Conservation (phyloP, 1,140 invertebrate genomes). For the Drosophila bipectinata region DNA sequence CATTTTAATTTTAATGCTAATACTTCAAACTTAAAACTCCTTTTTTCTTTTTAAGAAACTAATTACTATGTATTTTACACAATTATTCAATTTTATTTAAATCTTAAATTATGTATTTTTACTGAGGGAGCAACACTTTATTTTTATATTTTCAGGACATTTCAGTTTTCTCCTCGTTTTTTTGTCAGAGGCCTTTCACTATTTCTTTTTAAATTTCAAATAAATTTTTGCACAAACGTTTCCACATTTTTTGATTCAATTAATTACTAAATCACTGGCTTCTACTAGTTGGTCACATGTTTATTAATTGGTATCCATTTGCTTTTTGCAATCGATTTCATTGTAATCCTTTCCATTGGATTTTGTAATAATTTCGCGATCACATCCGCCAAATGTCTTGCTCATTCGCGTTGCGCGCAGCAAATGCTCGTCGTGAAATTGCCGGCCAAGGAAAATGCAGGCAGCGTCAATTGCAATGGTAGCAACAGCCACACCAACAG, state of each 20-base stretch:
- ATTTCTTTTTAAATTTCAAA: constrained; percentile 5
- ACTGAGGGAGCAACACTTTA: no score
- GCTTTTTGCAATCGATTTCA: constrained; percentile 26
- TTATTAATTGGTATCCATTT: constrained; percentile 46
- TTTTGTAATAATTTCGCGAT: constrained; percentile 19
- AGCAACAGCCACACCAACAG: not conserved
- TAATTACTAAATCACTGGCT: constrained; percentile 7
- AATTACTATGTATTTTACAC: no score
- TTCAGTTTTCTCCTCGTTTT: constrained; percentile 8
- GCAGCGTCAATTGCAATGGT: constrained; percentile 19
- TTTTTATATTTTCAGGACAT: not conserved
- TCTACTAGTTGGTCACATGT: constrained; percentile 12
- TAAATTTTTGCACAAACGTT: constrained; percentile 25
- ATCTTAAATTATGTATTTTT: not conserved
- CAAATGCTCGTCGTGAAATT: constrained; percentile 59
- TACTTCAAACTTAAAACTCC: not conserved
- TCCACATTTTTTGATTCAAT: constrained; percentile 13
- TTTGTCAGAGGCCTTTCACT: constrained; percentile 19
- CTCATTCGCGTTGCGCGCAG: constrained; percentile 46
- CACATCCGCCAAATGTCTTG: constrained; percentile 56
- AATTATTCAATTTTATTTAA: not conserved
- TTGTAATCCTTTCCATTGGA: constrained; percentile 29
- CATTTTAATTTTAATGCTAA: constrained; percentile 40
- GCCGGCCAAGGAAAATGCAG: constrained; percentile 55
- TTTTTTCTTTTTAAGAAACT: not conserved